phyloP scores from a whole-genome alignment of 2,113 vertebrate genomes.

The Oostethus manadensis region DNA sequence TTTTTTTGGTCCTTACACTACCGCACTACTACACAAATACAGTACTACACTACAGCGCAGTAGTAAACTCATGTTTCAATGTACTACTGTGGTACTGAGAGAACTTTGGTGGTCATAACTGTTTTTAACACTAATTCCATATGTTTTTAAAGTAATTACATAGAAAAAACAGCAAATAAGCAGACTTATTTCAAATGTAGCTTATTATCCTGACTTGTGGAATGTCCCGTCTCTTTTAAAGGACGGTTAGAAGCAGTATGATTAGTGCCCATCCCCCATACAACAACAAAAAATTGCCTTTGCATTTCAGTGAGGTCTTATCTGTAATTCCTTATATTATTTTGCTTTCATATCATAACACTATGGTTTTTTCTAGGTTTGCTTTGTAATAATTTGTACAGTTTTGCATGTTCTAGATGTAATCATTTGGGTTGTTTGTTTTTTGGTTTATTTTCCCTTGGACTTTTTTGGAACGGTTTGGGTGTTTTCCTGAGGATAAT shows the following conservation, averaged over 20 bases:
- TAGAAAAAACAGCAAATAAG: not conserved
- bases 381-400: conserved; percentile 97
- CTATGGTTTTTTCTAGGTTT: conserved; percentile 79
- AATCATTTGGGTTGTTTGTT: conserved; percentile 76
- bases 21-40: not conserved
- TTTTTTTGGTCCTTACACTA: too few relatives aligned
- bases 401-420: conserved; percentile 97
- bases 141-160: not conserved
- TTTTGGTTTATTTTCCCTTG: conserved; percentile 72
- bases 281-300: conserved; percentile 60
- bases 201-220: conserved; percentile 34
- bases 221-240: conserved; percentile 5
- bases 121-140: conserved; percentile 2
- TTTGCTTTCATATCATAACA: conserved; percentile 83
- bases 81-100: not conserved
- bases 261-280: conserved; percentile 3
- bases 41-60: not conserved
- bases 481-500: conserved; percentile 83
- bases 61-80: not conserved
- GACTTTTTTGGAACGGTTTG: conserved; percentile 75
- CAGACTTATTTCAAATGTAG: not conserved
- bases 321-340: conserved; percentile 85
- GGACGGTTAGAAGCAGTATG: conserved; percentile 54
- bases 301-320: conserved; percentile 80
- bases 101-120: not conserved